Percentiles rank a stretch among this genome's conserved stretches.
These are phyloP conservation scores for Helogale parvula DNA, from an alignment of 2,113 vertebrate genomes.

Conservation along the genomic window DNA sequence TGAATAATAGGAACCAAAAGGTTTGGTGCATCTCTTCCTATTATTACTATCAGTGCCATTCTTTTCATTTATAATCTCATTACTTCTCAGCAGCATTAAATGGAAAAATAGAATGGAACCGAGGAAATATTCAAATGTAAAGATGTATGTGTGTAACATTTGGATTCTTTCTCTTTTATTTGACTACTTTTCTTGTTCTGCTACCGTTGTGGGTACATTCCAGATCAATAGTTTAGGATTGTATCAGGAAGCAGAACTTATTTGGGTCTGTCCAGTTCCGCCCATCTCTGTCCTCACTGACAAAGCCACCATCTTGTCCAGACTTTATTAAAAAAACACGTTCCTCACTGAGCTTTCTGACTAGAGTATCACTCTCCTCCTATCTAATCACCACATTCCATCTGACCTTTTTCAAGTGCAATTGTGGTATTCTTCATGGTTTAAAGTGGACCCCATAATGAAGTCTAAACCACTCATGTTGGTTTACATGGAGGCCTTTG, in stretches of 20 bases:
- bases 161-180: neutral
- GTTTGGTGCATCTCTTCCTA: neutral
- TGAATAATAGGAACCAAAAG: neutral
- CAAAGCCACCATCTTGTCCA: neutral
- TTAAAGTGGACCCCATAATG: neutral
- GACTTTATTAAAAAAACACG: neutral
- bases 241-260: neutral
- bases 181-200: neutral
- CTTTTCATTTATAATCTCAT: neutral
- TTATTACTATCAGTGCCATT: neutral
- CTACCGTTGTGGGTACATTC: no score
- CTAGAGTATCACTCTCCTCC: neutral
- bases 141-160: neutral
- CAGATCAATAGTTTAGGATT: no score
- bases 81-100: neutral
- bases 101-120: neutral
- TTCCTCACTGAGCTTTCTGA: neutral
- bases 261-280: neutral
- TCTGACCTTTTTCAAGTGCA: neutral
- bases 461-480: fast-evolving
- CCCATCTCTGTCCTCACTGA: neutral
- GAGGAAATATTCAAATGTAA: neutral
- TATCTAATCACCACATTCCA: neutral
- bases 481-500: neutral
- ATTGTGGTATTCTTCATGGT: neutral